phyloP scores from a whole-genome alignment of 2,113 vertebrate species.

The Oryzias javanicus region DNA sequence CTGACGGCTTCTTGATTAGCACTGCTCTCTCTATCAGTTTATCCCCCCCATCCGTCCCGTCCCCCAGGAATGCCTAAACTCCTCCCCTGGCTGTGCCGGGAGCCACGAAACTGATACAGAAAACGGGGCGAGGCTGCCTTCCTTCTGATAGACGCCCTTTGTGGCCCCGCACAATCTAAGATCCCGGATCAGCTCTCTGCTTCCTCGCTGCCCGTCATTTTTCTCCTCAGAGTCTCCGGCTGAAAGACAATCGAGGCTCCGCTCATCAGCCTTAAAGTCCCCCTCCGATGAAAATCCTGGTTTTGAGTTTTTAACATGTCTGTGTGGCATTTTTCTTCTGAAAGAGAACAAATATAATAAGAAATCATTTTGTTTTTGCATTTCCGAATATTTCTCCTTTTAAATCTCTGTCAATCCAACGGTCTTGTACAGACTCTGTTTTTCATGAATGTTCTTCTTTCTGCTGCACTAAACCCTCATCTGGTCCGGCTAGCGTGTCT shows the following conservation, averaged over 20 bases:
- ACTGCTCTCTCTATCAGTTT: constrained; percentile 56
- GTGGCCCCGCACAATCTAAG: constrained; percentile 55
- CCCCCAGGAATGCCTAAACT: constrained; percentile 29
- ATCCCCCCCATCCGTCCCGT: constrained; percentile 46
- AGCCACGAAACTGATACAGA: constrained; percentile 35
- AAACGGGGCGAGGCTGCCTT: constrained; percentile 42
- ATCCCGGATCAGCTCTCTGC: constrained; percentile 65
- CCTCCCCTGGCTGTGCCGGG: constrained; percentile 37
- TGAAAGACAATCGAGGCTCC: constrained; percentile 48
- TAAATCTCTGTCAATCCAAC: too few species aligned
- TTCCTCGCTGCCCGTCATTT: constrained; percentile 16
- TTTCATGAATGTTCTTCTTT: too few species aligned
- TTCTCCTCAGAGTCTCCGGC: constrained; percentile 45
- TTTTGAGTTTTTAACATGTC: too few species aligned
- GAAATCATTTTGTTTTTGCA: too few species aligned
- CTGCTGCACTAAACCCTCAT: too few species aligned
- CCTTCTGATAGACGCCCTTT: constrained; percentile 55
- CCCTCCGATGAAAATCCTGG: too few species aligned
- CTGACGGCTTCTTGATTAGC: constrained; percentile 62
- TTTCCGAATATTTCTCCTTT: too few species aligned
- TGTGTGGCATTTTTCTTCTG: too few species aligned
- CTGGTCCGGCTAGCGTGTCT: too few species aligned
- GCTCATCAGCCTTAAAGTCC: neutral
- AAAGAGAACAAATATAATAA: too few species aligned
- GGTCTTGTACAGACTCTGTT: too few species aligned